These are phyloP conservation scores for Plagodis dolabraria DNA, from an alignment of 2,888 invertebrate genomes.

Conservation along the genomic window DNA sequence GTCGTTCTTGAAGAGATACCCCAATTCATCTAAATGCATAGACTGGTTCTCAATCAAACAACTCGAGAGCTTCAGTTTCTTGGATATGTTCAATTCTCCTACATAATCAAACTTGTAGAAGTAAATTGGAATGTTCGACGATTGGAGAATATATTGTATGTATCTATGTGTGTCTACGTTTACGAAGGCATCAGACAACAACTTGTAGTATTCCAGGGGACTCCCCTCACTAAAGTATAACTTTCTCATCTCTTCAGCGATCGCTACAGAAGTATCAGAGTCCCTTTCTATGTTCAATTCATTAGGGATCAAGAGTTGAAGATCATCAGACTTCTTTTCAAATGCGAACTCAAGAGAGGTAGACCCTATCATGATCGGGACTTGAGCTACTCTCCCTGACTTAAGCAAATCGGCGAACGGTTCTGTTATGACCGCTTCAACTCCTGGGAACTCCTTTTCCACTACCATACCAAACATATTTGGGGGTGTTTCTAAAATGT, in stretches of 20 bases:
- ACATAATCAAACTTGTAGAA: constrained; percentile 75
- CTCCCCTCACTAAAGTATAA: constrained; percentile 67
- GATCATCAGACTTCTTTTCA: constrained; percentile 55
- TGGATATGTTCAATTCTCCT: constrained; percentile 64
- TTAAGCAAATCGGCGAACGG: constrained; percentile 64
- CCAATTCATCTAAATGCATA: constrained; percentile 69
- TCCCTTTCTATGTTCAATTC: constrained; percentile 63
- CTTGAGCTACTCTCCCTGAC: constrained; percentile 66
- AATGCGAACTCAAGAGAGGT: constrained; percentile 59
- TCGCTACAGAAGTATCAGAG: constrained; percentile 55
- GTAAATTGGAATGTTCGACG: constrained; percentile 67
- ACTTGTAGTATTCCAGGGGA: constrained; percentile 58
- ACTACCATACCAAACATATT: constrained; percentile 57
- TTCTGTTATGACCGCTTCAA: constrained; percentile 67
- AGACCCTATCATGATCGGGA: constrained; percentile 71
- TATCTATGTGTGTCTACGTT: constrained; percentile 67
- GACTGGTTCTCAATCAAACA: constrained; percentile 54
- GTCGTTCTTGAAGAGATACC: constrained; percentile 70
- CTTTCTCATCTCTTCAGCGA: constrained; percentile 59
- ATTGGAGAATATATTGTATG: constrained; percentile 64
- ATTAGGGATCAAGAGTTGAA: constrained; percentile 64
- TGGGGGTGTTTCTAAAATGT: constrained; percentile 32
- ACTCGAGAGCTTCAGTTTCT: constrained; percentile 47
- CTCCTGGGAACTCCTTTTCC: constrained; percentile 72
- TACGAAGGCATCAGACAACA: constrained; percentile 62